phyloP scores from a whole-genome alignment of 2,888 invertebrate genomes.

The Deilephila porcellus region DNA sequence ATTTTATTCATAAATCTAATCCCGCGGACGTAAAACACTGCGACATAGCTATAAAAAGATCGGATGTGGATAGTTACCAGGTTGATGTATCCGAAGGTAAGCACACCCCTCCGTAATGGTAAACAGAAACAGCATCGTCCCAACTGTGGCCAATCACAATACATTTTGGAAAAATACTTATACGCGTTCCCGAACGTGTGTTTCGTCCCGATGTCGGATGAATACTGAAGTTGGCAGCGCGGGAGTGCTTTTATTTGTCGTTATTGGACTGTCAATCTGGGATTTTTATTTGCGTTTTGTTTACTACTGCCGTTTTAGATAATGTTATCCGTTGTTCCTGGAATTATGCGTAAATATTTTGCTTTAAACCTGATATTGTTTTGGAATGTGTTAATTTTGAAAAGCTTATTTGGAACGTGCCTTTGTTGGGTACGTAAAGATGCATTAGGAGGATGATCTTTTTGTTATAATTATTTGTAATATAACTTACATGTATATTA shows the following conservation, averaged over 20 bases:
- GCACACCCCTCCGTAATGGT: conserved; percentile 66
- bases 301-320: conserved; percentile 13
- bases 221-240: conserved; percentile 1
- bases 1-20: background rate
- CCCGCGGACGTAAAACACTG: background rate
- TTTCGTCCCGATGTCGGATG: background rate
- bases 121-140: conserved; percentile 73
- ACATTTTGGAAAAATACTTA: conserved; percentile 53
- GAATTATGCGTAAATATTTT: background rate
- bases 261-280: conserved; percentile 19
- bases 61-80: conserved; percentile 53
- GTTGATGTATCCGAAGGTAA: conserved; percentile 67
- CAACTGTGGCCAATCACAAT: conserved; percentile 63
- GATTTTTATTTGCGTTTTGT: conserved; percentile 26
- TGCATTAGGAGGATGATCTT: too few relatives aligned
- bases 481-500: too few relatives aligned
- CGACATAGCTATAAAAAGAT: background rate
- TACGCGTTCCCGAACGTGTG: background rate
- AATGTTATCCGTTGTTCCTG: conserved; percentile 7
- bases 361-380: too few relatives aligned
- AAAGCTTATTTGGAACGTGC: too few relatives aligned
- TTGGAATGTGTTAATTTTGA: too few relatives aligned
- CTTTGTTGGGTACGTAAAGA: too few relatives aligned
- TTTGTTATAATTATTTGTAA: too few relatives aligned
- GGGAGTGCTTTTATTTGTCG: conserved; percentile 6